Evolutionary conservation across 1,140 invertebrate species (phyloP).

Genomic region (Penaeus chinensis): DNA sequence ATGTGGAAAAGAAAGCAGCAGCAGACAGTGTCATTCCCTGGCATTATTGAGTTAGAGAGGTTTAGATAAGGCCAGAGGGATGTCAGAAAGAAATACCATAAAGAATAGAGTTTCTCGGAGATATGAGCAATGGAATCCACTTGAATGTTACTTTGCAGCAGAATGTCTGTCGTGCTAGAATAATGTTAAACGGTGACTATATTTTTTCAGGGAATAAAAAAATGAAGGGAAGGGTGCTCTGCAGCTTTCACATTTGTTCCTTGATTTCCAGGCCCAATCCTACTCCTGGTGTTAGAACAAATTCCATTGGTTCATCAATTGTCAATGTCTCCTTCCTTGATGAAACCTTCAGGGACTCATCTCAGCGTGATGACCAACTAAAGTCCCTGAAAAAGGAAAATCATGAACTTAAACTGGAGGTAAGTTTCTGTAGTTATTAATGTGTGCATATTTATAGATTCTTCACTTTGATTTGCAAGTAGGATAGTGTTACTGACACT

Average conservation of each 20-base stretch:
- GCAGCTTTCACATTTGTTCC: not conserved
- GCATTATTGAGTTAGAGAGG: too few relatives aligned
- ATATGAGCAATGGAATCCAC: too few relatives aligned
- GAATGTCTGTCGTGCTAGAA: not conserved
- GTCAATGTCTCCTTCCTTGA: slow-evolving; percentile 32
- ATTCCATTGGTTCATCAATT: not conserved
- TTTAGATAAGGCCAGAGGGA: too few relatives aligned
- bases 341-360: slow-evolving; percentile 46
- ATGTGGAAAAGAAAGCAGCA: too few relatives aligned
- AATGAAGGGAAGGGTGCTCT: not conserved
- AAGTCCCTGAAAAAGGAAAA: slow-evolving; percentile 67
- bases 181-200: not conserved
- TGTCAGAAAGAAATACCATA: too few relatives aligned
- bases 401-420: slow-evolving; percentile 62
- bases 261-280: too few relatives aligned
- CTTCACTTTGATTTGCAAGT: too few relatives aligned
- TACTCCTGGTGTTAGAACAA: not conserved
- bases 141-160: too few relatives aligned
- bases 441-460: not conserved
- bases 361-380: slow-evolving; percentile 70
- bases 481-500: too few relatives aligned
- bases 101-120: too few relatives aligned
- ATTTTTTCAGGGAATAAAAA: not conserved
- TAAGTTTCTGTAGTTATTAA: slow-evolving; percentile 25
- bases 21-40: too few relatives aligned